Evolutionary conservation across 2,113 vertebrate genomes (phyloP), one percentile per base, ranked within the genome.

Genomic region (Lycaon pictus): DNA sequence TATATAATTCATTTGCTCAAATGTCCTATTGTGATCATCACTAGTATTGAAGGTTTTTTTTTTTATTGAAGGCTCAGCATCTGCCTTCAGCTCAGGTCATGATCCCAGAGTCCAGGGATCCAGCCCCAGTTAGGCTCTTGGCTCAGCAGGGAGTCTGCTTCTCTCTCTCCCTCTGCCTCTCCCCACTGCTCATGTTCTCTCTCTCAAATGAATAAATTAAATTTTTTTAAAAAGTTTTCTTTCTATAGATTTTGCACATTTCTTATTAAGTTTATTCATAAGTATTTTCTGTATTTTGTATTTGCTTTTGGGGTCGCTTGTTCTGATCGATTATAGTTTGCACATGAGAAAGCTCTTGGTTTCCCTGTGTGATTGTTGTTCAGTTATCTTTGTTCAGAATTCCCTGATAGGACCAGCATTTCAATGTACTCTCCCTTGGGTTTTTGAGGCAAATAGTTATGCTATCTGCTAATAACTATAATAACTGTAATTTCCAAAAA

Each of bases 401-500:
- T 71, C 3, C 23, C 53, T 77, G 29, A 63, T 3, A 90, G 4
- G 91, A 95, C 88, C 4, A 69, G 27, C 58, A 93, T 71, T 93
- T 87, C 63, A 87, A 7, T 51, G 63, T 97, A 91, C 20, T 92
- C 25, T 89, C 7, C 76, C 7, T 84, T 83, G 29, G 12, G 76
- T 74, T 93, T 87, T 95, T 93, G 67, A 96, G 62, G 51, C 67
- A 85, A 93, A 93, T 65, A 88, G 55, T 89, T 72, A 43, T 11
- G 25, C 69, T 81, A 56, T 32, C 90, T 92, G 48, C 48, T 92
- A 89, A 95, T 80, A 77, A 87, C 91, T 83, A 80, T 74, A 94
- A 95, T 79, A 79, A 88, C 92, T 81, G 65, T 65, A 95, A 92
- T 67, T 93, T 63, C 91, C n/a, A n/a, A n/a, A n/a, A n/a, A n/a